Base-by-base conservation (phyloP, 2,888 invertebrate species). In the Drosophila yooni region DNA sequence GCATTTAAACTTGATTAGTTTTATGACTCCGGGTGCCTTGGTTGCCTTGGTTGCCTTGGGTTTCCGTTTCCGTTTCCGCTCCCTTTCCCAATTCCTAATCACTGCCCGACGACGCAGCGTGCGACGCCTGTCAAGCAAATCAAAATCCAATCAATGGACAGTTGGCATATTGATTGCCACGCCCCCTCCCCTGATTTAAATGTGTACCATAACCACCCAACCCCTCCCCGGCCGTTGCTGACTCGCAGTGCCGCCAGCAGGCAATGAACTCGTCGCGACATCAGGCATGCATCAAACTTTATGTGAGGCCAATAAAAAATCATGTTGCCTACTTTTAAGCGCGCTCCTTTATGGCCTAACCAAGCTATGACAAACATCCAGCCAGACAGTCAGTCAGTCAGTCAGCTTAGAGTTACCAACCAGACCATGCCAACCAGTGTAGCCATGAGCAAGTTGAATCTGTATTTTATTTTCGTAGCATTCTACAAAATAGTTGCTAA, bases 1-100 rank as follows among this genome's bases (percentile, higher is more conserved):
- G 85, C 89, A 86, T 89, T 86, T 86, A 86, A 86, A 88, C 85
- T 88, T 86, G 85, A 86, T 86, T 86, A 86, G 85, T 86, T 86
- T 86, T 89, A 86, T 82, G 88, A 56, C 70, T 56, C 40, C 54
- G 27, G 21, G 27, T 27, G 48, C 18, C 52, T 27, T 52, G 52
- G 50, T 34, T 40, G 40, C 5, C n/a, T 40, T 21, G 21, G 11
- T n/a, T n/a, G n/a, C n/a, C n/a, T n/a, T n/a, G n/a, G n/a, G 43
- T 43, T 43, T 48, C 54, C 29, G 25, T 21, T 29, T 27, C 21
- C 25, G 21, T 10, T 31, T 33, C n/a, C 52, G n/a, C 13, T 31
- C 21, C 29, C 25, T 3, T 54, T 2, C 48, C 11, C 51, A 27
- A 31, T 40, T 33, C 65, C 76, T 79, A 76, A 84, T 76, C 82